These are phyloP conservation scores for Oreotrochilus melanogaster DNA, from an alignment of 2,113 vertebrate species.

Conservation along the genomic window DNA sequence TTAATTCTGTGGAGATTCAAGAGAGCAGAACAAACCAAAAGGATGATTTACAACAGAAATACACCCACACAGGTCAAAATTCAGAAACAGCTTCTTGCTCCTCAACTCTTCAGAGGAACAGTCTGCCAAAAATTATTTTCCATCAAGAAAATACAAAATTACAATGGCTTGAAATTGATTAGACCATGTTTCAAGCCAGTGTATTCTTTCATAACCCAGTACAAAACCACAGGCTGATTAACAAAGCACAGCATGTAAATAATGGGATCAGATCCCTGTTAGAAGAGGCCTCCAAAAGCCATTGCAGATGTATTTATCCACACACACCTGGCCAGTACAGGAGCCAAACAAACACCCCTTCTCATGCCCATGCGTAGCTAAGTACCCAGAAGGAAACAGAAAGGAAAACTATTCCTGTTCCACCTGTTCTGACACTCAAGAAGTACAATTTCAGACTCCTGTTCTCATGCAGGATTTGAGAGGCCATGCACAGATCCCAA, in stretches of 20 bases:
- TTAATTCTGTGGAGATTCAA: neutral
- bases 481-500: fast-evolving
- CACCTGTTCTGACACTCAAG: neutral
- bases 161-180: neutral
- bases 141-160: neutral
- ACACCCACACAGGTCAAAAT: neutral
- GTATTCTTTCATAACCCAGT: neutral
- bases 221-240: neutral
- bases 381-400: neutral
- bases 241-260: neutral
- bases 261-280: neutral
- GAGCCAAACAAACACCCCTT: fast-evolving
- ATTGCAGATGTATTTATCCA: fast-evolving
- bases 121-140: neutral
- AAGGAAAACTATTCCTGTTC: neutral
- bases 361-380: neutral
- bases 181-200: neutral
- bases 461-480: fast-evolving
- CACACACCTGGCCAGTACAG: neutral
- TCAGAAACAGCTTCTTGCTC: neutral
- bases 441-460: neutral
- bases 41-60: neutral
- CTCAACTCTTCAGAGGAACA: neutral
- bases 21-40: neutral
- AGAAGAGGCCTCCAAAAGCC: neutral